A percentile compares a stretch with the other conserved stretches of the same genome.
Evolutionary conservation across 2,888 invertebrate genomes (phyloP).

Genomic region (Monopis laevigella): DNA sequence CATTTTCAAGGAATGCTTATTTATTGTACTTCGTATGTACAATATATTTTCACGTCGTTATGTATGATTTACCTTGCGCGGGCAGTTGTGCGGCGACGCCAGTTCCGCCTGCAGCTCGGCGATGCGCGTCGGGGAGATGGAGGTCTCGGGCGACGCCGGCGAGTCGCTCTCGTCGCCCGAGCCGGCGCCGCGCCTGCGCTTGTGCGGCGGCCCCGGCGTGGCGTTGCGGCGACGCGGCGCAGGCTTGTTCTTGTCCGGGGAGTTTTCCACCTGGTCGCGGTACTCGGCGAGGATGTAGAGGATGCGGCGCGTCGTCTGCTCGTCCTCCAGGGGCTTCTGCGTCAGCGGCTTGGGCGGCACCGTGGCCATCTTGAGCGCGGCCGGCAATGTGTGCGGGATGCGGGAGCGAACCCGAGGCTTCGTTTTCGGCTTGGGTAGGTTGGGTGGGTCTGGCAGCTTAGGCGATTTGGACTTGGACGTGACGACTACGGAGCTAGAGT

Average conservation of each 20-base stretch:
- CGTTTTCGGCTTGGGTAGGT: constrained; percentile 36
- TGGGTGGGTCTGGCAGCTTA: constrained; percentile 34
- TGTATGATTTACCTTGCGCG: constrained; percentile 43
- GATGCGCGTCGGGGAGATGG: no score
- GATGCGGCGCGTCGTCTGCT: constrained; percentile 82
- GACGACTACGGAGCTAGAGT: constrained; percentile 36
- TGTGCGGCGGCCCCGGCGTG: constrained; percentile 74
- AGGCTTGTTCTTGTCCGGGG: constrained; percentile 84
- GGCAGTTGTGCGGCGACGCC: constrained; percentile 65
- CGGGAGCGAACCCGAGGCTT: constrained; percentile 54
- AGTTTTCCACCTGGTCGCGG: constrained; percentile 81
- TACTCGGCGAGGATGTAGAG: constrained; percentile 83
- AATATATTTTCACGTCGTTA: no score
- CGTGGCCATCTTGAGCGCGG: constrained; percentile 71
- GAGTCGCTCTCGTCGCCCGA: no score
- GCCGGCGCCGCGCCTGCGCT: constrained; percentile 27
- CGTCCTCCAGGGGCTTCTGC: constrained; percentile 83
- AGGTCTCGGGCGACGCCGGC: no score
- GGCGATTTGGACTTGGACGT: constrained; percentile 1
- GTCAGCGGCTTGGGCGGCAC: constrained; percentile 64
- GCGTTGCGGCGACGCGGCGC: constrained; percentile 80
- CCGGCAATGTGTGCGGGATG: constrained; percentile 63
- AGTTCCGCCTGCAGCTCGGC: no score
- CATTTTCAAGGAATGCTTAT: no score
- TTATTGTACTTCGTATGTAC: no score